Conservation (phyloP, 2,888 invertebrate species). For the Molorchus minor region DNA sequence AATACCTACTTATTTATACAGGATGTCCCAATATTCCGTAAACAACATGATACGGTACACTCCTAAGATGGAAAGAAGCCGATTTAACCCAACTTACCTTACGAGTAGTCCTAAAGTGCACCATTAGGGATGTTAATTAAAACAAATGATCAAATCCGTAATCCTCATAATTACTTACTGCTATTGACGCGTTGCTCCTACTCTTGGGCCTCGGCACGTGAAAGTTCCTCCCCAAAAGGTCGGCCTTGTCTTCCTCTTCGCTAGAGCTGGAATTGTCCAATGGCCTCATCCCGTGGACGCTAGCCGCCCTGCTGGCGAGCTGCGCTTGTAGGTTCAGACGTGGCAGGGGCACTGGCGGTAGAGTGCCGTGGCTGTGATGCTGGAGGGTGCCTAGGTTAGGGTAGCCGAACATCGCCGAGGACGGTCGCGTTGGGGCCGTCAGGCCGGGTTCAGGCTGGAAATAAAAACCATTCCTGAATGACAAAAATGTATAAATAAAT, state of each 20-base stretch:
- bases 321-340: slow-evolving; percentile 65
- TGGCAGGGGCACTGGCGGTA: slow-evolving; percentile 77
- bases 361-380: slow-evolving; percentile 58
- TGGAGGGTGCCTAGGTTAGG: slow-evolving; percentile 67
- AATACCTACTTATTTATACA: too few species aligned
- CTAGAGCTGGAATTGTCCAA: slow-evolving; percentile 67
- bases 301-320: slow-evolving; percentile 53
- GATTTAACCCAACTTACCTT: too few species aligned
- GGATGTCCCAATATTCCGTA: too few species aligned
- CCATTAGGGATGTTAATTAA: too few species aligned
- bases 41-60: too few species aligned
- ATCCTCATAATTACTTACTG: slow-evolving; percentile 61
- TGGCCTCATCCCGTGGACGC: slow-evolving; percentile 60
- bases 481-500: too few species aligned
- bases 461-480: slow-evolving; percentile 42
- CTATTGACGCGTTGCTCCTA: slow-evolving; percentile 73
- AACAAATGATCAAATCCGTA: not conserved
- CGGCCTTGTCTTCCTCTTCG: slow-evolving; percentile 78
- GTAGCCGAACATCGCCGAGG: slow-evolving; percentile 86
- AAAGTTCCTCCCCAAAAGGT: slow-evolving; percentile 76
- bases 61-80: too few species aligned
- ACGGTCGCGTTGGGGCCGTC: slow-evolving; percentile 77
- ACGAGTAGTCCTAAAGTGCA: too few species aligned
- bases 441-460: slow-evolving; percentile 73
- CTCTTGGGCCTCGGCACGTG: slow-evolving; percentile 87